Conservation (phyloP, 2,888 invertebrate genomes). For the Dastarcus helophoroides region DNA sequence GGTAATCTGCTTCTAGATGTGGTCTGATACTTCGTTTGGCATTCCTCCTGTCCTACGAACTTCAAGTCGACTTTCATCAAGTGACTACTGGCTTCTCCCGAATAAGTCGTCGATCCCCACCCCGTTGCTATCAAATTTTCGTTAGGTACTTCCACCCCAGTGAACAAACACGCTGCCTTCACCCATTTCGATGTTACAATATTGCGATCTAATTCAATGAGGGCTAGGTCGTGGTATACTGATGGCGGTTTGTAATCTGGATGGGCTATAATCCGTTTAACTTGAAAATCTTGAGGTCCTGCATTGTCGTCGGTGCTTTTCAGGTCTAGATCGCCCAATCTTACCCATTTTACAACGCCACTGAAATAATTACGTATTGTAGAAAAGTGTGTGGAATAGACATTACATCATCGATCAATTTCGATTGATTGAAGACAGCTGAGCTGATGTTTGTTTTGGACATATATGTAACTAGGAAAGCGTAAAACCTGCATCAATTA, state of each 20-base stretch:
- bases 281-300: constrained; percentile 20
- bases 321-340: constrained; percentile 20
- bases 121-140: constrained; percentile 34
- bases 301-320: constrained; percentile 13
- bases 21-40: constrained; percentile 23
- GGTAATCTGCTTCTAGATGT: constrained; percentile 24
- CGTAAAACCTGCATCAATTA: no score
- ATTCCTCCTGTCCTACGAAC: constrained; percentile 25
- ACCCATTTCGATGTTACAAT: constrained; percentile 22
- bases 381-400: constrained; percentile 2
- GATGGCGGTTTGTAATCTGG: constrained; percentile 27
- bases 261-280: constrained; percentile 28
- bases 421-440: no score
- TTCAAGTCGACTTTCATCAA: constrained; percentile 38
- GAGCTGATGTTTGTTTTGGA: no score
- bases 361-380: constrained; percentile 10
- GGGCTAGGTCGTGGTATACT: constrained; percentile 40
- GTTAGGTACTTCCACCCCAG: constrained; percentile 4
- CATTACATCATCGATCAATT: no score
- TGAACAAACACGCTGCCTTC: constrained; percentile 36
- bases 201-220: constrained; percentile 30
- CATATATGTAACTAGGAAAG: no score
- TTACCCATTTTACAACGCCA: constrained; percentile 17
- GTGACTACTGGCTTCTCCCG: constrained; percentile 23
- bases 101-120: constrained; percentile 34